These are phyloP conservation scores for Xestoiulus laeticollis DNA, from an alignment of 2,888 invertebrate species.

Conservation along the genomic window DNA sequence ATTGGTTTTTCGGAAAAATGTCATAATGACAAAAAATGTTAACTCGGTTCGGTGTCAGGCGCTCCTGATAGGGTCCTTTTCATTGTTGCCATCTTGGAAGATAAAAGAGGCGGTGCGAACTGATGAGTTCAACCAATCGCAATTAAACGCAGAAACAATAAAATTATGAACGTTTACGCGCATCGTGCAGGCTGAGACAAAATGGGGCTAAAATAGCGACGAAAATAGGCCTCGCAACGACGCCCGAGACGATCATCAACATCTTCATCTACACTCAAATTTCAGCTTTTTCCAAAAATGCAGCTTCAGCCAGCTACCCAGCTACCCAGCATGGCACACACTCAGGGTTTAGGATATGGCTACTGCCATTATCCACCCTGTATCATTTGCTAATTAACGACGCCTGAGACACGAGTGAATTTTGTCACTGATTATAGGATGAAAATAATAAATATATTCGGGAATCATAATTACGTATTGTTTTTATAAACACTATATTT, in stretches of 20 bases:
- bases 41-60: constrained; percentile 46
- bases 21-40: constrained; percentile 53
- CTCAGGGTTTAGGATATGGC: too few species aligned
- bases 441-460: too few species aligned
- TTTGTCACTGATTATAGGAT: too few species aligned
- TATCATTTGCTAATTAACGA: too few species aligned
- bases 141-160: constrained; percentile 53
- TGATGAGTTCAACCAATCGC: constrained; percentile 51
- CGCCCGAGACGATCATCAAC: not conserved
- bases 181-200: not conserved
- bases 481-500: too few species aligned
- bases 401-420: too few species aligned
- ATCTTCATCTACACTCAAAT: too few species aligned
- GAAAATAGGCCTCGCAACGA: constrained; percentile 15
- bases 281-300: not conserved
- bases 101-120: constrained; percentile 52
- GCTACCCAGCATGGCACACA: too few species aligned
- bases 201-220: not conserved
- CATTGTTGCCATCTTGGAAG: constrained; percentile 53
- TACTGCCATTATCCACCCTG: too few species aligned
- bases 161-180: constrained; percentile 52
- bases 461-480: too few species aligned
- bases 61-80: constrained; percentile 48
- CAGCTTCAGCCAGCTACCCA: too few species aligned
- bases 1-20: constrained; percentile 46